Percentiles rank a stretch among this genome's conserved stretches.
phyloP scores from a whole-genome alignment of 2,113 vertebrate genomes.

The Anolis sagrei region DNA sequence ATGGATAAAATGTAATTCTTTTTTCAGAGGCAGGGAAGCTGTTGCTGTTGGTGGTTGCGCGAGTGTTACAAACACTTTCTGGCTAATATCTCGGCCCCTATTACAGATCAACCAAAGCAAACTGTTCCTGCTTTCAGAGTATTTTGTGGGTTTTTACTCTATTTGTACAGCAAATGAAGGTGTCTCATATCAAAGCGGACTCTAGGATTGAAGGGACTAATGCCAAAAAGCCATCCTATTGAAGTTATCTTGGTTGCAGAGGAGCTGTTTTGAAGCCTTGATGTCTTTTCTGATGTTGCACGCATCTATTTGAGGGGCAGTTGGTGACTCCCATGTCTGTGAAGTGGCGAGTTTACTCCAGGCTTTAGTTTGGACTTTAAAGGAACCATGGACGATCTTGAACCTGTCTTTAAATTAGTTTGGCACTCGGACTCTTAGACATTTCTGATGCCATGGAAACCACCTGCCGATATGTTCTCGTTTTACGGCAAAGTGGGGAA shows the following conservation, averaged over 20 bases:
- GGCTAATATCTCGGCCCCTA: background rate
- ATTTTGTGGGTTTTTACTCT: background rate
- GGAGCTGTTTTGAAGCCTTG: background rate
- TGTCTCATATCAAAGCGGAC: background rate
- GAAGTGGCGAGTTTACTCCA: background rate
- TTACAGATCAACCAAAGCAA: background rate
- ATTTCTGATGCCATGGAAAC: no score
- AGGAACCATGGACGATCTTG: no score
- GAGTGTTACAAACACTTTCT: background rate
- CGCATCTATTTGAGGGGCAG: background rate
- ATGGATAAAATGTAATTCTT: background rate
- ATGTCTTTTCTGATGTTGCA: slow-evolving; percentile 15
- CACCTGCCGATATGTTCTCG: background rate
- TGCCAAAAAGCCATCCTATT: background rate
- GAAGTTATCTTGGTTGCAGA: background rate
- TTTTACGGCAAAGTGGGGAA: background rate
- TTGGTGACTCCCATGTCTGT: background rate
- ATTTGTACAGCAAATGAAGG: background rate
- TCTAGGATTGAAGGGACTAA: background rate
- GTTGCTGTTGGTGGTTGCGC: background rate
- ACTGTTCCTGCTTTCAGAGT: no score
- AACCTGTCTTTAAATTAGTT: no score
- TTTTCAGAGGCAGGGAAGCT: background rate
- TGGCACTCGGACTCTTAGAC: no score
- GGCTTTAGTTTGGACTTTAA: no score